Evolutionary conservation across 2,113 vertebrate genomes (phyloP).

Genomic region (Furnarius figulus): DNA sequence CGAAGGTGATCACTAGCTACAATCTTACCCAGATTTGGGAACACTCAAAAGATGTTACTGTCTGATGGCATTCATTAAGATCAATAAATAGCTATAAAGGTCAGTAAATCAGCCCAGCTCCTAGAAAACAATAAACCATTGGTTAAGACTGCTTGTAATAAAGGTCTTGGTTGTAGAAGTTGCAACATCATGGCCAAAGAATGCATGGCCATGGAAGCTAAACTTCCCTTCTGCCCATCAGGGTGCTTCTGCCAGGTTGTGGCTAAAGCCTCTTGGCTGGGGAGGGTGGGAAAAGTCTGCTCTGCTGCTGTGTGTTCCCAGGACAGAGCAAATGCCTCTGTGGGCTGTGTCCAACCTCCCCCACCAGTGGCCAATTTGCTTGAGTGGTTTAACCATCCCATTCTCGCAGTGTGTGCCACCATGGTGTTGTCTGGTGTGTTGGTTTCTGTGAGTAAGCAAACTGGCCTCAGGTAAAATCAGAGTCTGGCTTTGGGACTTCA

Average conservation of each 20-base stretch:
- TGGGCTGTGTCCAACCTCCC: background rate
- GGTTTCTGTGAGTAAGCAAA: background rate
- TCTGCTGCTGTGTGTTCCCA: background rate
- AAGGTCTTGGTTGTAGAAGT: background rate
- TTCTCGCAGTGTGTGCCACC: fast-evolving
- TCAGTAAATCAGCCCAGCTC: background rate
- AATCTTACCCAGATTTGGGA: background rate
- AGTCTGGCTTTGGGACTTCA: background rate
- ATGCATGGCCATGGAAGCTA: background rate
- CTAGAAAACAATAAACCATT: background rate
- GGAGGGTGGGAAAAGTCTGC: background rate
- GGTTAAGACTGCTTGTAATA: background rate
- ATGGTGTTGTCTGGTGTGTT: fast-evolving
- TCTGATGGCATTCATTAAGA: background rate
- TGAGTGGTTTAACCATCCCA: background rate
- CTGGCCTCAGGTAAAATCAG: background rate
- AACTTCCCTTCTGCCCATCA: background rate
- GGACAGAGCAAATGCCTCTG: background rate
- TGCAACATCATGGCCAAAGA: background rate
- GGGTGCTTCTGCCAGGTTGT: background rate
- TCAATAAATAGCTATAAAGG: background rate
- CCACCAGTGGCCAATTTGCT: background rate
- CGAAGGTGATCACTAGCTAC: background rate
- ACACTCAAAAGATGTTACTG: background rate
- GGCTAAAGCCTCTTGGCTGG: background rate